Base-by-base conservation (phyloP, 2,888 invertebrate genomes). In the Trisateles emortualis region DNA sequence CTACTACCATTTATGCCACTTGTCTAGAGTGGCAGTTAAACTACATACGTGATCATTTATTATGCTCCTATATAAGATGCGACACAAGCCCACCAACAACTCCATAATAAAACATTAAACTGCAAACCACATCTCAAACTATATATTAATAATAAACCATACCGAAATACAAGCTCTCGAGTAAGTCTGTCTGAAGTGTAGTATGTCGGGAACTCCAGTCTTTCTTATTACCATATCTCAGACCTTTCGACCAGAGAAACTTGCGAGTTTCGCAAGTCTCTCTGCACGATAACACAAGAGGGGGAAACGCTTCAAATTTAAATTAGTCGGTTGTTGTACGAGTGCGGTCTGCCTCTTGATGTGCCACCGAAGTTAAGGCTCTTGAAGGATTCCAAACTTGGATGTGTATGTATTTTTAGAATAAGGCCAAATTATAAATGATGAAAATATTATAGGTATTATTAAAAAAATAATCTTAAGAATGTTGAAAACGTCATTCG, bases 221-320 rank as follows among this genome's bases (percentile, higher is more conserved):
- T n/a, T 51, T 45, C 59, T 64, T 63, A 76, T 76, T 75, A 68
- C 57, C 78, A 76, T 76, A 74, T 72, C 68, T 72, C 48, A 60
- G 64, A 72, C 68, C 64, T 11, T 51, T 62, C 72, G 60, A 68
- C 64, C 67, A 60, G n/a, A 59, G 55, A 65, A 65, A 61, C 58
- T 66, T 61, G 57, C 11, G 55, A 59, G 62, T 54, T 59, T 59
- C 58, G 49, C 46, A 55, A 64, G 51, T 42, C 49, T 53, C n/a
- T n/a, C 48, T 43, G 26, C 10, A 30, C 38, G 55, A 47, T 52
- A 52, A 53, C 53, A 52, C 51, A 50, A 41, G 52, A 48, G 62
- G 49, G 40, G 42, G n/a, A n/a, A 13, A 33, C 59, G 56, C 59
- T 72, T 61, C 54, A 57, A 55, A 64, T 72, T 69, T 68, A 64